Evolutionary conservation across 2,113 vertebrate genomes (phyloP).

Genomic region (Xiphophorus maculatus): DNA sequence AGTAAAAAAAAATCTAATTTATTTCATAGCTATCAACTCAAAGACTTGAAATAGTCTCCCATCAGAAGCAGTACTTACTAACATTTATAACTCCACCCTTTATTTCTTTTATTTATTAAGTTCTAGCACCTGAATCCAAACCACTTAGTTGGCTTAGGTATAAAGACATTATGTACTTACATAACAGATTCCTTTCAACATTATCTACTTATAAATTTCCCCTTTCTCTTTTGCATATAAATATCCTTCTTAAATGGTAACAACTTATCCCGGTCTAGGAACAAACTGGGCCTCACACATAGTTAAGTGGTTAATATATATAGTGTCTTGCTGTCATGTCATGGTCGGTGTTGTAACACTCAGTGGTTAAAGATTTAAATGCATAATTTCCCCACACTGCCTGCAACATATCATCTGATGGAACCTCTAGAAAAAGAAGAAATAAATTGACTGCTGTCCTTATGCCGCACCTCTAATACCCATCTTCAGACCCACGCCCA

Average conservation of each 20-base stretch:
- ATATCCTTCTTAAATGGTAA: not conserved
- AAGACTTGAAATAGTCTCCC: not conserved
- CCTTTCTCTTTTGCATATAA: not conserved
- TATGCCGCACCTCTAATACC: slow-evolving; percentile 16
- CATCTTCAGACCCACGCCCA: not conserved
- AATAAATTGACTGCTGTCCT: slow-evolving; percentile 48
- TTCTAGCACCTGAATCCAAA: not conserved
- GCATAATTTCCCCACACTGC: slow-evolving; percentile 12
- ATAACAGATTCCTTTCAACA: not conserved
- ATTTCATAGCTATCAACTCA: no score
- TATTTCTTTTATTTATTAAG: not conserved
- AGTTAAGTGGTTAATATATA: not conserved
- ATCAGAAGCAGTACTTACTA: not conserved
- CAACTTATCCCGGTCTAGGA: not conserved
- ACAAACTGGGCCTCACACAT: not conserved
- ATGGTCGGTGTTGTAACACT: not conserved
- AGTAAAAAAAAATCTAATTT: no score
- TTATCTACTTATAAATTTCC: not conserved
- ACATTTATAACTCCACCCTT: not conserved
- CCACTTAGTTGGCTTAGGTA: not conserved
- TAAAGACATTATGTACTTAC: not conserved
- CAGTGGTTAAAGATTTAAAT: slow-evolving; percentile 8
- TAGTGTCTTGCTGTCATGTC: not conserved
- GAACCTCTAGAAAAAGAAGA: slow-evolving; percentile 7
- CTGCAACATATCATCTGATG: slow-evolving; percentile 1